Conservation (phyloP, 1,140 invertebrate genomes). For the Orussus abietinus region DNA sequence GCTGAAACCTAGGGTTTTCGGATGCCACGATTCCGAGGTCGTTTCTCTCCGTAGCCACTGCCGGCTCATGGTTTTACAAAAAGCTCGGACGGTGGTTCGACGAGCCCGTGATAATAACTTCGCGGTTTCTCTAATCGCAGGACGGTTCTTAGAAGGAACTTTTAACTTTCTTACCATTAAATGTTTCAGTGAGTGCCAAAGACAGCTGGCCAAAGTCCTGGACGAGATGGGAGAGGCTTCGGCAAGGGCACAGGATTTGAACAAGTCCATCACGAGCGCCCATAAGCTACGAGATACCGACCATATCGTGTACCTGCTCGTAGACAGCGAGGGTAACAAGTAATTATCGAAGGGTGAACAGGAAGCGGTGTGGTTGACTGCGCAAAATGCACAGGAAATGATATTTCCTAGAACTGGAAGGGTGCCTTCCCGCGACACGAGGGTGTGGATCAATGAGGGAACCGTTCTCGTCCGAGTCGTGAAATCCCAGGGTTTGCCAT, state of each 20-base stretch:
- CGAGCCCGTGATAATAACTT: not conserved
- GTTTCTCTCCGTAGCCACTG: conserved; percentile 10
- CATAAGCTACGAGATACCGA: conserved; percentile 65
- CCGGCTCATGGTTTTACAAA: conserved; percentile 10
- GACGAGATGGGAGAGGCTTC: conserved; percentile 70
- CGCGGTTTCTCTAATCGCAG: too few species aligned
- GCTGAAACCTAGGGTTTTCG: too few species aligned
- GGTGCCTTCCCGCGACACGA: too few species aligned
- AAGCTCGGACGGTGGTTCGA: not conserved
- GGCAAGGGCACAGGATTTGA: conserved; percentile 69
- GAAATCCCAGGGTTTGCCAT: too few species aligned
- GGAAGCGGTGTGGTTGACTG: not conserved
- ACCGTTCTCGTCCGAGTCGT: too few species aligned
- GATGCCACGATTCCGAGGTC: conserved; percentile 8
- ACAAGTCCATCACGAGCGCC: conserved; percentile 66
- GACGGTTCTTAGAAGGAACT: not conserved
- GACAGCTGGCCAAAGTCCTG: conserved; percentile 62
- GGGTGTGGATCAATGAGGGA: too few species aligned
- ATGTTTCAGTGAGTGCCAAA: conserved; percentile 59
- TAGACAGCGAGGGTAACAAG: conserved; percentile 60
- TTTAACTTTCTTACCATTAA: conserved; percentile 3
- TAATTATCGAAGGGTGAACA: conserved; percentile 40
- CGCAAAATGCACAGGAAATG: too few species aligned
- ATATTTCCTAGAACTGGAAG: too few species aligned
- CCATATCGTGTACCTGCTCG: conserved; percentile 64